phyloP scores from a whole-genome alignment of 1,140 invertebrate species.

The Aphidius ervi region DNA sequence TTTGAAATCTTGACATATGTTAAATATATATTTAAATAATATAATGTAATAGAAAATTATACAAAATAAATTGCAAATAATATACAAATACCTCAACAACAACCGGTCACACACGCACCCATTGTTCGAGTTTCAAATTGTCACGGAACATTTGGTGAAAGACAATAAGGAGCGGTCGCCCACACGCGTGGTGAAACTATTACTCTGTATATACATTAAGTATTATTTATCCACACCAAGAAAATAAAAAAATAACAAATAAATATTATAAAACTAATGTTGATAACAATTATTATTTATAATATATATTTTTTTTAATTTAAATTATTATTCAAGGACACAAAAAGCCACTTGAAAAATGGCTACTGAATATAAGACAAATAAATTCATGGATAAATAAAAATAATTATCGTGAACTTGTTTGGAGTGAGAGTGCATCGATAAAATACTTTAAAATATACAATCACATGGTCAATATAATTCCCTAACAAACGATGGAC shows the following conservation, averaged over 20 bases:
- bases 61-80: neutral
- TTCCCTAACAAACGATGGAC: slow-evolving; percentile 11
- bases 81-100: slow-evolving; percentile 3
- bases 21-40: too few relatives aligned
- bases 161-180: slow-evolving; percentile 23
- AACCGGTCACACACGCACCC: slow-evolving; percentile 8
- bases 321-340: neutral
- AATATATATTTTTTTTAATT: slow-evolving; percentile 1
- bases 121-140: slow-evolving; percentile 23
- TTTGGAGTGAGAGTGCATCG: slow-evolving; percentile 11
- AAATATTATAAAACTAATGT: too few relatives aligned
- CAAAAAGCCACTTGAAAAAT: neutral
- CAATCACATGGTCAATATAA: slow-evolving; percentile 17
- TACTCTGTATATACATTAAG: too few relatives aligned
- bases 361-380: neutral
- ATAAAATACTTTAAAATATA: slow-evolving; percentile 24
- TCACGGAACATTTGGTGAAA: slow-evolving; percentile 13
- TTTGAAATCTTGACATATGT: too few relatives aligned
- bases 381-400: neutral
- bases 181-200: slow-evolving; percentile 19
- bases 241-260: too few relatives aligned
- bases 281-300: neutral
- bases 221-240: too few relatives aligned
- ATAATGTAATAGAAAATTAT: neutral
- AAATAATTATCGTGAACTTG: neutral